Conservation (phyloP, 1,140 invertebrate species). For the Mycetomoellerius zeteki region DNA sequence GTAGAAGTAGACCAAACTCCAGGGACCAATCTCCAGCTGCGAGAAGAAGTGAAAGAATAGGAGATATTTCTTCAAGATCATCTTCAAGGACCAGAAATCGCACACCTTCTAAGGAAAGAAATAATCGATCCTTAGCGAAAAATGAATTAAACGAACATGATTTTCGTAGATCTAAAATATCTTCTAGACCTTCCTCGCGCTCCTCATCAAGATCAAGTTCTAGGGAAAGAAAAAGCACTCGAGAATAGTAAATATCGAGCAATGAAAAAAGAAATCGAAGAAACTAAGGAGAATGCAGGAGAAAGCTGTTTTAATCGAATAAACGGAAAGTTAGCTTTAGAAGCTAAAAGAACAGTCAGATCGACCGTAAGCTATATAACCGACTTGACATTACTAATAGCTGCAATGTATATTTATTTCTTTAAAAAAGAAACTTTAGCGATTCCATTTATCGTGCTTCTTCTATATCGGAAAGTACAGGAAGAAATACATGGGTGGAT, state of each 20-base stretch:
- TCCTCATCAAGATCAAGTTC: slow-evolving; percentile 79
- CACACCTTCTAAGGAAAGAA: slow-evolving; percentile 64
- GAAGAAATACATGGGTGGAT: slow-evolving; percentile 84
- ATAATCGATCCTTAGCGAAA: slow-evolving; percentile 64
- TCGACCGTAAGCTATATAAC: slow-evolving; percentile 90
- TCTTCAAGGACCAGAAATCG: slow-evolving; percentile 75
- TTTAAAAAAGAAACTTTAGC: slow-evolving; percentile 93
- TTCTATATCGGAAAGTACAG: slow-evolving; percentile 92
- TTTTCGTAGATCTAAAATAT: slow-evolving; percentile 45
- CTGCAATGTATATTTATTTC: slow-evolving; percentile 90
- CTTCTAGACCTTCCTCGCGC: slow-evolving; percentile 59
- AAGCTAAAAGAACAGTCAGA: slow-evolving; percentile 90
- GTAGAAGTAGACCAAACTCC: slow-evolving; percentile 51
- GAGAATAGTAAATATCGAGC: slow-evolving; percentile 72
- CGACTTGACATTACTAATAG: slow-evolving; percentile 90
- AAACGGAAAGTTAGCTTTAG: slow-evolving; percentile 78
- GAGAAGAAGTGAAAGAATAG: slow-evolving; percentile 75
- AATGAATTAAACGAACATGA: slow-evolving; percentile 64
- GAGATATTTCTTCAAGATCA: slow-evolving; percentile 71
- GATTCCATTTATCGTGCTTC: slow-evolving; percentile 91
- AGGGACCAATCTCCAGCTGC: slow-evolving; percentile 75
- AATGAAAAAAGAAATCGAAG: slow-evolving; percentile 30
- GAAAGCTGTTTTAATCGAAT: neutral
- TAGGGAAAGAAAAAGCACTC: slow-evolving; percentile 75
- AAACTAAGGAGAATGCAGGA: slow-evolving; percentile 25